Base-by-base conservation (phyloP, 2,113 vertebrate genomes). In the Abramis brama region DNA sequence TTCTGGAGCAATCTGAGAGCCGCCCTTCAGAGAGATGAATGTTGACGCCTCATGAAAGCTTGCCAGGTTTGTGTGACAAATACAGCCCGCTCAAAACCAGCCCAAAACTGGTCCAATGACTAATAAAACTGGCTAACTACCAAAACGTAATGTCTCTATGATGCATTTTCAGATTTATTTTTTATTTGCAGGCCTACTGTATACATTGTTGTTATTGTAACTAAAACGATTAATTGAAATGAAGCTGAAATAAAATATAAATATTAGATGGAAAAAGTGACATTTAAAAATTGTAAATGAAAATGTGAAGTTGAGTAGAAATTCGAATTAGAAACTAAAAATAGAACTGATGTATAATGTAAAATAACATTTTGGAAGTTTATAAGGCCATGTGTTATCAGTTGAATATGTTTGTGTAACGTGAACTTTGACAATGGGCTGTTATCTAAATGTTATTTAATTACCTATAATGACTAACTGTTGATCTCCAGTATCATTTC, bases 1-100 rank as follows among this genome's bases (percentile, higher is more conserved):
- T 98, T 99, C 90, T 99, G 97, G 97, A 82, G 81, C 79, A 97
- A 94, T 19, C 90, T 98, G 47, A 96, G 93, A 83, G 68, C 3
- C 0, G 96, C 94, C 1, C 87, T 99, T 70, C 94, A 92, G 23
- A 74, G 86, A 81, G 90, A 86, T n/a, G 82, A 86, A 12, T 33
- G 5, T 36, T 11, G 73, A 91, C 17, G 21, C 55, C 1, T 36
- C 21, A 17, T 10, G 27, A 52, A 57, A 57, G 0, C 30, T 79
- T 2, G 33, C 82, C 50, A 50, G 25, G n/a, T 25, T 30, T 47
- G 73, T 25, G 15, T 85, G 84, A 91, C 25, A 55, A 33, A 78
- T 47, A 25, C 43, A n/a, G 11, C n/a, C 43, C 10, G 23, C 13
- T 75, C 12, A 15, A 27, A 25, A 47, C 39, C 47, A 30, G 25